Percentiles rank a stretch among this genome's conserved stretches.
These are phyloP conservation scores for Leiothrix lutea DNA, from an alignment of 2,113 vertebrate species.

Conservation along the genomic window DNA sequence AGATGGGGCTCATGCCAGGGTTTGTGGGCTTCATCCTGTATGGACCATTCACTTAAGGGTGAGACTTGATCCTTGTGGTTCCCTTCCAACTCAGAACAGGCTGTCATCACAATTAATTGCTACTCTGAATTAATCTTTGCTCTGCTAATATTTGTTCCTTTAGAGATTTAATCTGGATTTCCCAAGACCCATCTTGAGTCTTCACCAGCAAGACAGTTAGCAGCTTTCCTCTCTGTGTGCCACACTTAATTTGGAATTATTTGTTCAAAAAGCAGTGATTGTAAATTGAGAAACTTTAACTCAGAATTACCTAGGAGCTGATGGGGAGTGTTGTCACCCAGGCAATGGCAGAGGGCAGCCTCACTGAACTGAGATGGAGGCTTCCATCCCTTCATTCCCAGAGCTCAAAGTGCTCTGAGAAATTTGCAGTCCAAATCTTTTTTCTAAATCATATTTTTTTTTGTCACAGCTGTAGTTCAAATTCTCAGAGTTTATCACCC, in stretches of 20 bases:
- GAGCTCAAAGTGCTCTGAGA: neutral
- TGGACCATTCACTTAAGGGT: neutral
- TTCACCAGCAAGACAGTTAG: neutral
- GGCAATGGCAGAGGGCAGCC: neutral
- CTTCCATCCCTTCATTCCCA: neutral
- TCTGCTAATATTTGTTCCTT: neutral
- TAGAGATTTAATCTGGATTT: neutral
- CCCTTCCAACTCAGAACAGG: neutral
- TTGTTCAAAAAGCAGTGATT: neutral
- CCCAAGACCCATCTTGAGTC: neutral
- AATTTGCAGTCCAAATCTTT: neutral
- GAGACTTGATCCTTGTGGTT: too few species aligned
- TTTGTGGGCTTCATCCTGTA: neutral
- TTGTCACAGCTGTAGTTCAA: neutral
- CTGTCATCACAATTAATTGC: neutral
- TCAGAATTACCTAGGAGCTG: neutral
- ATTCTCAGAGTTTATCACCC: neutral
- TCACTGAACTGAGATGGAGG: accelerated
- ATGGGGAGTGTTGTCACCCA: neutral
- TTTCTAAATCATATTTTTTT: neutral
- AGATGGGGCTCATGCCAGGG: neutral
- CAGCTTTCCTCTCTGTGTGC: neutral
- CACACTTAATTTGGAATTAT: neutral
- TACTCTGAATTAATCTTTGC: neutral
- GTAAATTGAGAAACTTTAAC: neutral